Conservation (phyloP, 2,797 vertebrate species). For the Intellagama lesueurii region DNA sequence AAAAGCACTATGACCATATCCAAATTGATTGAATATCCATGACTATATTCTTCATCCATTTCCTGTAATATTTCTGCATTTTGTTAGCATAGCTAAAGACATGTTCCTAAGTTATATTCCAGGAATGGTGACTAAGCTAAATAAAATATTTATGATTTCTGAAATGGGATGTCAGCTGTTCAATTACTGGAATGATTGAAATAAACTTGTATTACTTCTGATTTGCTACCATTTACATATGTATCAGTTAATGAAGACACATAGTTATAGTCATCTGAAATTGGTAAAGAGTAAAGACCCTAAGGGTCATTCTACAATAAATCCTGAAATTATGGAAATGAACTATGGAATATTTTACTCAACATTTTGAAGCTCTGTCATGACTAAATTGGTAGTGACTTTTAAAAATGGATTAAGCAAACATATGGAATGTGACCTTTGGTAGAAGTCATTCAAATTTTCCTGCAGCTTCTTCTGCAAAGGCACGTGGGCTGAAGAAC, state of each 20-base stretch:
- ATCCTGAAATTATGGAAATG: conserved; percentile 25
- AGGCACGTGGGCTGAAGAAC: neutral
- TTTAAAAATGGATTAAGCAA: neutral
- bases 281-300: conserved; percentile 13
- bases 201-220: conserved; percentile 27
- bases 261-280: conserved; percentile 11
- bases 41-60: conserved; percentile 17
- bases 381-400: conserved; percentile 23
- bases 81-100: neutral
- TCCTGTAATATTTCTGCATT: conserved; percentile 26
- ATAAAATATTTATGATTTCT: conserved; percentile 34
- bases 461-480: neutral
- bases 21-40: neutral
- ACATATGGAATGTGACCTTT: conserved; percentile 1
- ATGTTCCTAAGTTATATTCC: conserved; percentile 17
- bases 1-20: neutral
- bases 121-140: conserved; percentile 13
- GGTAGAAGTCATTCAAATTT: neutral
- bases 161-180: conserved; percentile 16
- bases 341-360: conserved; percentile 2
- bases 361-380: neutral
- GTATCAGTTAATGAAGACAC: conserved; percentile 11
- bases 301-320: conserved; percentile 22
- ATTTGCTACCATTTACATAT: conserved; percentile 33
- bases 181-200: conserved; percentile 38